Conservation (phyloP, 2,113 vertebrate genomes). For the Falco punctatus region DNA sequence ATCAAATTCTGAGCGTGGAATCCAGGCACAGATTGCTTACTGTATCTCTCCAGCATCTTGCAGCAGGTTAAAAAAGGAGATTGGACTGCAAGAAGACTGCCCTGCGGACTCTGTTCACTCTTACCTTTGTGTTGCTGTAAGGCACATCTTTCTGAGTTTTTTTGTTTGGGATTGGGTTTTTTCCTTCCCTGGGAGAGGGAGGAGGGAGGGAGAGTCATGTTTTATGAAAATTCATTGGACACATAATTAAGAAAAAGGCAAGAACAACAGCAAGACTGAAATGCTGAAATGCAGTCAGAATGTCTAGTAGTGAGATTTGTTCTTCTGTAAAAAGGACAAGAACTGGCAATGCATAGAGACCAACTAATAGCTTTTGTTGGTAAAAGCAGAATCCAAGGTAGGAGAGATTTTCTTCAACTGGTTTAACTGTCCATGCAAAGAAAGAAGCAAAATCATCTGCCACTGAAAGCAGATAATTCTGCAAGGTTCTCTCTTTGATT, state of each 20-base stretch:
- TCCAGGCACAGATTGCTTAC: neutral
- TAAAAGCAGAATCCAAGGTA: neutral
- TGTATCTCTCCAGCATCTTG: neutral
- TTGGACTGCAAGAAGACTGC: neutral
- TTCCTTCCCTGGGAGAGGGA: accelerated
- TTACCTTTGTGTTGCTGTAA: neutral
- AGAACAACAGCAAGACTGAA: neutral
- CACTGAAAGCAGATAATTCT: neutral
- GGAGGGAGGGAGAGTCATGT: neutral
- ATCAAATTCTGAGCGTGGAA: neutral
- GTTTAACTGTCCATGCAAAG: neutral
- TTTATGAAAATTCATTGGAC: neutral
- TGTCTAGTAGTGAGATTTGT: neutral
- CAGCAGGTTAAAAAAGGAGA: neutral
- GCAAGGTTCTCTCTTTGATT: neutral
- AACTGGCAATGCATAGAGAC: neutral
- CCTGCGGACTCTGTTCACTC: neutral
- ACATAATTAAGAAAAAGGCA: neutral
- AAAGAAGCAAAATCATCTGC: neutral
- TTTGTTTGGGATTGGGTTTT: neutral
- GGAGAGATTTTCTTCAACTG: neutral
- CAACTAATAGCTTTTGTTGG: neutral
- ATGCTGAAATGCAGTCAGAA: neutral
- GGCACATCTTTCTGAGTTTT: neutral
- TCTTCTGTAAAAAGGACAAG: neutral